Percentiles rank a stretch among this genome's conserved stretches.
Conservation (phyloP, 2,113 vertebrate genomes). For the Pseudorectes ferrugineus region DNA sequence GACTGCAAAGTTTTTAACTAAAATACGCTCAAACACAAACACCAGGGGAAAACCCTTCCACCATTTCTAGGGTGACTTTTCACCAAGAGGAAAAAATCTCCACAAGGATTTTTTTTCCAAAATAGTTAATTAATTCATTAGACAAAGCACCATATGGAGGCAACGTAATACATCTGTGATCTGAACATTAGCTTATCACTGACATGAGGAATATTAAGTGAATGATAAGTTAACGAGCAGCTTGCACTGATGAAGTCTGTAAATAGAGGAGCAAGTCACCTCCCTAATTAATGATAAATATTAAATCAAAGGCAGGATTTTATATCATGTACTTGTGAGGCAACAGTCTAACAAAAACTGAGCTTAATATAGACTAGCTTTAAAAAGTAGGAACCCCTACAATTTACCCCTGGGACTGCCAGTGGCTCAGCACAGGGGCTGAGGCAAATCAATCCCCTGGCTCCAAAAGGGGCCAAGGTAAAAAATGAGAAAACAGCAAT, state of each 20-base stretch:
- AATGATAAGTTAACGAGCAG: slow-evolving; percentile 42
- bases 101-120: background rate
- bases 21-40: background rate
- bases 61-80: background rate
- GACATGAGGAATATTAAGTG: slow-evolving; percentile 18
- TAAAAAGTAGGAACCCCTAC: background rate
- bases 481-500: background rate
- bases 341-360: background rate
- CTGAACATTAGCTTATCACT: slow-evolving; percentile 2
- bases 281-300: slow-evolving; percentile 54
- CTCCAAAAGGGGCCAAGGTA: background rate
- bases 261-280: slow-evolving; percentile 49
- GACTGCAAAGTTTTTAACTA: background rate
- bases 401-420: background rate
- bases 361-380: background rate
- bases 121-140: slow-evolving; percentile 42
- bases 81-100: background rate
- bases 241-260: slow-evolving; percentile 30
- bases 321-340: background rate
- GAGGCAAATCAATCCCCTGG: background rate
- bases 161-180: slow-evolving; percentile 46
- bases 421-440: accelerated
- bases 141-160: slow-evolving; percentile 58
- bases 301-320: slow-evolving; percentile 7
- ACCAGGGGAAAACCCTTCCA: background rate